Percentiles rank a stretch among this genome's conserved stretches.
These are phyloP conservation scores for Schizothorax lantsangensis DNA, from an alignment of 2,797 vertebrate species.

Conservation along the genomic window DNA sequence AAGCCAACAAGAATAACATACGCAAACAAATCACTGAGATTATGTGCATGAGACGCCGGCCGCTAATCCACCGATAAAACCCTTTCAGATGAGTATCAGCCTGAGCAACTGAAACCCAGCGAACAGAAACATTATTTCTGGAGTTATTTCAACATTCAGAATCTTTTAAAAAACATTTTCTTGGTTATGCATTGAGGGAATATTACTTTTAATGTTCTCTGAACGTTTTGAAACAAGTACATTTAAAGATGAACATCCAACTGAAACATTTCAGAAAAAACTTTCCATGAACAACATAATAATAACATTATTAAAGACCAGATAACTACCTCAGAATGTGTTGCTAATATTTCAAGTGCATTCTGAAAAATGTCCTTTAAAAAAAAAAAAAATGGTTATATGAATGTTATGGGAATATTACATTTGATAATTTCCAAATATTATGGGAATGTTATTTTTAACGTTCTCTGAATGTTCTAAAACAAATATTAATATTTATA, in stretches of 20 bases:
- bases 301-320: too few species aligned
- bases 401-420: neutral
- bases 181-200: neutral
- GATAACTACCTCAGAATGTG: too few species aligned
- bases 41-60: neutral
- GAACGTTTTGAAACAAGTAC: neutral
- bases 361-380: too few species aligned
- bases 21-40: conserved; percentile 19
- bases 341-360: too few species aligned
- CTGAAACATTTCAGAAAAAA: neutral
- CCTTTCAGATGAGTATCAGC: neutral
- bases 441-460: neutral
- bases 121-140: neutral
- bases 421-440: neutral
- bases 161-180: too few species aligned
- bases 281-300: too few species aligned
- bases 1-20: conserved; percentile 28
- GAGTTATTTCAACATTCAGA: too few species aligned
- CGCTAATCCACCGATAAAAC: conserved; percentile 19
- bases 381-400: neutral
- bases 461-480: neutral
- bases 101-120: neutral
- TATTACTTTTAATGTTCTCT: neutral
- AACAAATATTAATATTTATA: neutral
- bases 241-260: neutral